These are phyloP conservation scores for Nesidiocoris tenuis DNA, from an alignment of 2,888 invertebrate species.

Conservation along the genomic window DNA sequence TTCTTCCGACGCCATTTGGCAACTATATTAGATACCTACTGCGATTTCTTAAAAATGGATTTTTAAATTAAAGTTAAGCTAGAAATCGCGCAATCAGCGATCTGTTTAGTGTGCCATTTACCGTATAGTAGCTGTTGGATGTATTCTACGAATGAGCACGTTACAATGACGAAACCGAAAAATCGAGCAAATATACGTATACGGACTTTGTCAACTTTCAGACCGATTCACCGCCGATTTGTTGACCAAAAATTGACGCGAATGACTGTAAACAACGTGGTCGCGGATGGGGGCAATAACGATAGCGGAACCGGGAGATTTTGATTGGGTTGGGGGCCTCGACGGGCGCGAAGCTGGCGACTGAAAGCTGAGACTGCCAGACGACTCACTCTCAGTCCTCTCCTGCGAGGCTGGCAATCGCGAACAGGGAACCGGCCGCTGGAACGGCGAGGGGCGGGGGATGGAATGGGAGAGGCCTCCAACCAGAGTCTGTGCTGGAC, in stretches of 20 bases:
- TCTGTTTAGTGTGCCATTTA: no score
- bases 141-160: no score
- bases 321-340: background rate
- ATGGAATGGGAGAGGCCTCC: background rate
- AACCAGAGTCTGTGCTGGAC: background rate
- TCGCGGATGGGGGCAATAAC: background rate
- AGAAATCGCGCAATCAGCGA: no score
- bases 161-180: no score
- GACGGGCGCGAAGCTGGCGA: background rate
- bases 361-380: background rate
- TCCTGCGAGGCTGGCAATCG: background rate
- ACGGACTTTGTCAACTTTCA: no score
- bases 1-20: constrained; percentile 24
- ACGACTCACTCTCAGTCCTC: background rate
- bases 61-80: no score
- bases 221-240: background rate
- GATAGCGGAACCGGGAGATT: background rate
- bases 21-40: no score
- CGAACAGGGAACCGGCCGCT: background rate
- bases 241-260: background rate
- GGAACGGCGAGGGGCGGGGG: background rate
- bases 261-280: background rate
- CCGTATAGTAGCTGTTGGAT: no score
- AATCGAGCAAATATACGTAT: no score
- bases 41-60: no score